Evolutionary conservation across 2,888 invertebrate genomes (phyloP).

Genomic region (Drosophila borborema): DNA sequence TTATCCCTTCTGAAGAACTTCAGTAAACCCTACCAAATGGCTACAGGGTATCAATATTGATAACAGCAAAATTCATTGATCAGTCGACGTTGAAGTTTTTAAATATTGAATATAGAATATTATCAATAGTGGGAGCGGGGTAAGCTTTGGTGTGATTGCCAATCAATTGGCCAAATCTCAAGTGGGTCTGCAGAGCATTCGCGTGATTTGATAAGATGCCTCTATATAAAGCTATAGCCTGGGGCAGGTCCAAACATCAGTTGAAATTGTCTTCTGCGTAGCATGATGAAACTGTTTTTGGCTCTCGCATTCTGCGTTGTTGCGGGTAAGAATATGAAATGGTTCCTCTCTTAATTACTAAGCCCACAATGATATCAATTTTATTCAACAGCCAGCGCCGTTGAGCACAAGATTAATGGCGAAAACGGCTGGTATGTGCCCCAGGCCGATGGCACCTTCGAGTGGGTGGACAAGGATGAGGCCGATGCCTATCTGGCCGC

Average conservation of each 20-base stretch:
- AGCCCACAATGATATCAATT: background rate
- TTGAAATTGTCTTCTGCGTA: slow-evolving; percentile 42
- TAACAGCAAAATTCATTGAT: slow-evolving; percentile 7
- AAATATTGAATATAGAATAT: slow-evolving; percentile 4
- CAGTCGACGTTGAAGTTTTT: background rate
- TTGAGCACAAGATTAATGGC: slow-evolving; percentile 63
- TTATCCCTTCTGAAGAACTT: too few relatives aligned
- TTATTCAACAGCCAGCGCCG: slow-evolving; percentile 57
- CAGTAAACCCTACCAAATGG: background rate
- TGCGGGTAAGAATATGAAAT: slow-evolving; percentile 85
- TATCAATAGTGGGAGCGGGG: slow-evolving; percentile 17
- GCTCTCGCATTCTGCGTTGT: slow-evolving; percentile 86
- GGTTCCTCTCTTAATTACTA: slow-evolving; percentile 84
- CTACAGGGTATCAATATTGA: slow-evolving; percentile 2
- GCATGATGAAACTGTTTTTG: slow-evolving; percentile 87
- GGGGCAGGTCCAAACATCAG: slow-evolving; percentile 33
- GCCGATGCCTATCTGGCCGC: slow-evolving; percentile 67
- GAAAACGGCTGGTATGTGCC: slow-evolving; percentile 75
- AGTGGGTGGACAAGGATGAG: slow-evolving; percentile 65
- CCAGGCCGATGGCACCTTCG: slow-evolving; percentile 67
- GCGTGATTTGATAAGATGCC: slow-evolving; percentile 36
- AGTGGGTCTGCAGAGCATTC: slow-evolving; percentile 40
- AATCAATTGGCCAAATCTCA: slow-evolving; percentile 41
- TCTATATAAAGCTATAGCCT: slow-evolving; percentile 36
- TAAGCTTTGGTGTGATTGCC: slow-evolving; percentile 18